phyloP scores from a whole-genome alignment of 1,140 invertebrate species.

The Drosophila sucinea region DNA sequence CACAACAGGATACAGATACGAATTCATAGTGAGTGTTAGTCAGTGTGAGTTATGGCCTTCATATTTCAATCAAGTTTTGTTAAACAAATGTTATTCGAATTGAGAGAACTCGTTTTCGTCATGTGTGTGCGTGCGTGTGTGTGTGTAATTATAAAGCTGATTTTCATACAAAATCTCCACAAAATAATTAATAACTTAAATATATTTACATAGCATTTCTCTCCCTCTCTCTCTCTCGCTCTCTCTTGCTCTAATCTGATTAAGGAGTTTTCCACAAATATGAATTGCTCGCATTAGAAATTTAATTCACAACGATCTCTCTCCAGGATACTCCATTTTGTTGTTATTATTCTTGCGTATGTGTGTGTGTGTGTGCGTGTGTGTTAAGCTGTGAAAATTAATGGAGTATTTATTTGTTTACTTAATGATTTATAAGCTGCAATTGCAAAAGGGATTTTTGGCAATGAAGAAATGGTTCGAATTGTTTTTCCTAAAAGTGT shows the following conservation, averaged over 20 bases:
- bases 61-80: conserved; percentile 71
- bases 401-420: conserved; percentile 78
- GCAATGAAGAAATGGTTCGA: neutral
- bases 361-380: conserved; percentile 1
- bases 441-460: conserved; percentile 35
- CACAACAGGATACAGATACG: conserved; percentile 34
- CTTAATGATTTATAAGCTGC: conserved; percentile 73
- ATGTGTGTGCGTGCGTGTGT: conserved; percentile 1
- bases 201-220: conserved; percentile 67
- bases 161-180: conserved; percentile 46
- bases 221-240: neutral
- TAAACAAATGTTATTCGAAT: conserved; percentile 69
- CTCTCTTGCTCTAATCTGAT: conserved; percentile 61
- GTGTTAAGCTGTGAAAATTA: conserved; percentile 75
- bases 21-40: conserved; percentile 1
- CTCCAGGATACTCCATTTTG: conserved; percentile 3
- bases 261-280: conserved; percentile 65
- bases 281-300: conserved; percentile 71
- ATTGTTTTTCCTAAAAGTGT: conserved; percentile 11
- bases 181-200: conserved; percentile 78
- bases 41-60: conserved; percentile 26
- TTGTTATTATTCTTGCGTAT: neutral
- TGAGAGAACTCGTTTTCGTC: conserved; percentile 11
- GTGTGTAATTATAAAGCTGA: conserved; percentile 59
- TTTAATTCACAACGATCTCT: conserved; percentile 29